These are phyloP conservation scores for Melanotaenia nigrans DNA, from an alignment of 2,797 vertebrate species.

Conservation along the genomic window DNA sequence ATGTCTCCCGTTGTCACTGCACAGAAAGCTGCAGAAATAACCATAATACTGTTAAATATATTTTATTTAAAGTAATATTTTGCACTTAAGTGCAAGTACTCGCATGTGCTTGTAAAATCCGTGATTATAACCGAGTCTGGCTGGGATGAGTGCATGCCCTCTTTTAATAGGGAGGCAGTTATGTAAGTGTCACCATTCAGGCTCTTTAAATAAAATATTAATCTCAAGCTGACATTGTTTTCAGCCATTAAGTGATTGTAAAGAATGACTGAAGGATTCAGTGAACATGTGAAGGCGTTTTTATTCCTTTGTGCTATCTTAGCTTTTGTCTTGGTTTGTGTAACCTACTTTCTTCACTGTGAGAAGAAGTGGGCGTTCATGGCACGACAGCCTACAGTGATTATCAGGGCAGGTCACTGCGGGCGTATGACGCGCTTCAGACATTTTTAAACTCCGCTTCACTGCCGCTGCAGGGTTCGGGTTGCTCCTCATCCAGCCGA, in stretches of 20 bases:
- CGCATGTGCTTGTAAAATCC: neutral
- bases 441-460: slow-evolving; percentile 14
- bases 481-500: neutral
- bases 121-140: neutral
- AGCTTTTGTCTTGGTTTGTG: neutral
- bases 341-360: slow-evolving; percentile 15
- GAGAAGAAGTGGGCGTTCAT: neutral
- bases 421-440: neutral
- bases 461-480: neutral
- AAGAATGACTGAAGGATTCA: neutral
- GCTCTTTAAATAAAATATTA: slow-evolving; percentile 47
- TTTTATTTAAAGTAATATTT: neutral
- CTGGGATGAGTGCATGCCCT: slow-evolving; percentile 1
- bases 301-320: neutral
- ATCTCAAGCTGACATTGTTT: slow-evolving; percentile 34
- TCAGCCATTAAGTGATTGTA: neutral
- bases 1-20: slow-evolving; percentile 24
- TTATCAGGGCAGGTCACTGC: slow-evolving; percentile 9
- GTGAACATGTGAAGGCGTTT: neutral
- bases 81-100: neutral
- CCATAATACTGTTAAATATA: neutral
- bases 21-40: neutral
- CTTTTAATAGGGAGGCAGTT: slow-evolving; percentile 49
- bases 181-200: slow-evolving; percentile 61
- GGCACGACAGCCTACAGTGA: neutral